A percentile compares a stretch with the other conserved stretches of the same genome.
These are phyloP conservation scores for Apotomis betuletana DNA, from an alignment of 2,888 invertebrate genomes.

Conservation along the genomic window DNA sequence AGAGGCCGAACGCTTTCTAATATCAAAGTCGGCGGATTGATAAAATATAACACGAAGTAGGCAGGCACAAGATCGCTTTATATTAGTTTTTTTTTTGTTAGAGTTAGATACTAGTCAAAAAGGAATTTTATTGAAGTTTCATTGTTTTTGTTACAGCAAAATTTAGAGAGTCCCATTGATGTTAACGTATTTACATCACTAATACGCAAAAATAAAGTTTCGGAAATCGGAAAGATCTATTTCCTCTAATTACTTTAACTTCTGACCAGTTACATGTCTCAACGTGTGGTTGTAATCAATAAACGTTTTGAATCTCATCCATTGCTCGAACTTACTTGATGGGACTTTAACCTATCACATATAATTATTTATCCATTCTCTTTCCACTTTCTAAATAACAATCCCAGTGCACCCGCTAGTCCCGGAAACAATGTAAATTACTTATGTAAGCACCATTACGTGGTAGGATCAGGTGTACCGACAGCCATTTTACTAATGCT, in stretches of 20 bases:
- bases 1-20: slow-evolving; percentile 19
- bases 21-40: slow-evolving; percentile 9
- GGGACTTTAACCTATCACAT: slow-evolving; percentile 19
- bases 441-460: slow-evolving; percentile 62
- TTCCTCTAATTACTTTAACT: too few species aligned
- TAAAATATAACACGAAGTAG: slow-evolving; percentile 5
- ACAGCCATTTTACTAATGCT: slow-evolving; percentile 49
- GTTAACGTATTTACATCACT: too few species aligned
- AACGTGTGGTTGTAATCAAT: not conserved
- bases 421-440: slow-evolving; percentile 62
- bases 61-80: not conserved
- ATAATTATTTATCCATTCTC: slow-evolving; percentile 53
- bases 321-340: not conserved
- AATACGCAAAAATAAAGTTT: too few species aligned
- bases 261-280: too few species aligned
- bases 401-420: slow-evolving; percentile 50
- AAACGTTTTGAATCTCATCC: not conserved
- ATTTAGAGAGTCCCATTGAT: too few species aligned
- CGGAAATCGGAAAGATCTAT: too few species aligned
- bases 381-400: slow-evolving; percentile 57
- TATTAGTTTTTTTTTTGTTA: too few species aligned
- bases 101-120: too few species aligned
- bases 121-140: too few species aligned
- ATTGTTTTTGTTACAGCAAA: too few species aligned
- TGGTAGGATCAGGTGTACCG: slow-evolving; percentile 59